Evolutionary conservation across 2,113 vertebrate species (phyloP), one percentile per base, ranked within the genome.

Genomic region (Gymnarchus niloticus): DNA sequence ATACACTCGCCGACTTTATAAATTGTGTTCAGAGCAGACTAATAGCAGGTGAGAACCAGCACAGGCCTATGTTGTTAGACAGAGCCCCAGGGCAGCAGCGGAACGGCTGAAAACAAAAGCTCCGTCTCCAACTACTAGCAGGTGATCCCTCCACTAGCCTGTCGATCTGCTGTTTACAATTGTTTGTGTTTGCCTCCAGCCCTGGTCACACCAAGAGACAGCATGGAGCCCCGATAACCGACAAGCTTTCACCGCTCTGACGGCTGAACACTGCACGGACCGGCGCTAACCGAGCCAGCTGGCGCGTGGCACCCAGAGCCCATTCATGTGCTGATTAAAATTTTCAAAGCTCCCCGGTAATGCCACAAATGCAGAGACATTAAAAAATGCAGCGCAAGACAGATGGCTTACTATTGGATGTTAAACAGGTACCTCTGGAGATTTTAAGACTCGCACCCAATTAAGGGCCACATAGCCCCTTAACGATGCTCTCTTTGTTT

Each of bases 361-460:
- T n/a, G 21, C 77, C 48, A n/a, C 52, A 8, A 44, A n/a, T 59
- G 41, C 2, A 33, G 0, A 14, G 23, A 65, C n/a, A 51, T 44
- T 6, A 46, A 28, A 48, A 49, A 48, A 33, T 14, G 28, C 61
- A 73, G 65, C 33, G 1, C 4, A 41, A 73, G 65, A 12, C 76
- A 78, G 76, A 78, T 78, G 76, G 76, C 76, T 78, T 37, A 78
- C 41, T 44, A 41, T 37, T 78, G 44, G 41, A 78, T 78, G 76
- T 48, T 78, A 48, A 48, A 78, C 76, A 78, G 76, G 76, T 37
- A n/a, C 44, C 23, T 48, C 76, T 19, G 41, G 65, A 73, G 65
- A 73, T 41, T 0, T 73, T 28, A 73, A 81, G 77, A 23, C 8
- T 81, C 19, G 23, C 77, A 23, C 46, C 23, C 77, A 80, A 25